Evolutionary conservation across 2,113 vertebrate genomes (phyloP).

Genomic region (Arenaria interpres): DNA sequence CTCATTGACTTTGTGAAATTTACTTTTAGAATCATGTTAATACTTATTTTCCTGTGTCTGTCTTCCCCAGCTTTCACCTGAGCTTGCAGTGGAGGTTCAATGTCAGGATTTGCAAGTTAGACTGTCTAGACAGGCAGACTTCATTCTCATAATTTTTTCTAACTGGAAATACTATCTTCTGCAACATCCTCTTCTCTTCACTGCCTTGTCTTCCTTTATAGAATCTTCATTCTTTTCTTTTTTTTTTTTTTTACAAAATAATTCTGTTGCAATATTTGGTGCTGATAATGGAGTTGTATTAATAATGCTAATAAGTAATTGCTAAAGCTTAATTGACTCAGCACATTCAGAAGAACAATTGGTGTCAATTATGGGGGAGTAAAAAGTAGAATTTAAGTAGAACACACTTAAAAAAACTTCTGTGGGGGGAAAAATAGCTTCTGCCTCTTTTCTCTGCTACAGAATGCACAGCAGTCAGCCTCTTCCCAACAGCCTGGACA

Average conservation of each 20-base stretch:
- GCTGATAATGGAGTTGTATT: not conserved
- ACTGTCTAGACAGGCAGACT: not conserved
- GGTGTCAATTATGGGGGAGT: not conserved
- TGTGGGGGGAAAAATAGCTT: not conserved
- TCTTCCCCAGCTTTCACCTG: not conserved
- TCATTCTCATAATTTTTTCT: not conserved
- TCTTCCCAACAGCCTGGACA: slow-evolving; percentile 73
- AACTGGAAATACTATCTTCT: not conserved
- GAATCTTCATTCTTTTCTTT: not conserved
- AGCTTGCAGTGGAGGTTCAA: not conserved
- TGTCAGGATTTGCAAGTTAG: not conserved
- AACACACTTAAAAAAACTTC: not conserved
- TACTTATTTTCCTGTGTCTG: not conserved
- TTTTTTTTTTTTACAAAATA: not conserved
- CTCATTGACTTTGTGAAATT: not conserved
- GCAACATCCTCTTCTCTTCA: not conserved
- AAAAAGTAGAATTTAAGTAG: not conserved
- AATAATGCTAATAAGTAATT: not conserved
- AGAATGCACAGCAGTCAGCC: slow-evolving; percentile 71
- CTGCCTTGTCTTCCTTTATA: not conserved
- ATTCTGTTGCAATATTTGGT: not conserved
- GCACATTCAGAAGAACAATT: not conserved
- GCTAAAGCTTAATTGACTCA: not conserved
- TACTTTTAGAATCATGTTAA: not conserved
- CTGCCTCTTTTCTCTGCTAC: slow-evolving; percentile 23